Percentiles rank a stretch among this genome's conserved stretches.
Conservation (phyloP, 2,888 invertebrate species). For the Dolichomitus sp. region DNA sequence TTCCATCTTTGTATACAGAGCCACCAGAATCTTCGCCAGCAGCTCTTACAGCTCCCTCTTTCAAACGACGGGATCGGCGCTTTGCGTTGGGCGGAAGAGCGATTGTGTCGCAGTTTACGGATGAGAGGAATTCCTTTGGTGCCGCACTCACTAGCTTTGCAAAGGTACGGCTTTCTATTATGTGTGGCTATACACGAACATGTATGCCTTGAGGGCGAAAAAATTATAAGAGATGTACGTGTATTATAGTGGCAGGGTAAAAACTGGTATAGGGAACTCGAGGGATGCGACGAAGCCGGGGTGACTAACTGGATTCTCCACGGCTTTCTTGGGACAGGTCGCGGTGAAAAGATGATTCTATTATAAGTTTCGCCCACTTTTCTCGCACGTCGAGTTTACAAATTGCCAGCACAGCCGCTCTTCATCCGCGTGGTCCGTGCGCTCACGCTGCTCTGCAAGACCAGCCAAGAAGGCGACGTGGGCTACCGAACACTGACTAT, state of each 20-base stretch:
- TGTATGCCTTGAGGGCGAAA: constrained; percentile 25
- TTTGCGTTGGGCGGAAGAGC: constrained; percentile 68
- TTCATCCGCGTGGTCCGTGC: constrained; percentile 14
- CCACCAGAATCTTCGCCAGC: background rate
- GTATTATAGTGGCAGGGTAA: background rate
- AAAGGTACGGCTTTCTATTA: constrained; percentile 23
- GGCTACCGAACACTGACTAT: constrained; percentile 19
- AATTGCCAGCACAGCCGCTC: constrained; percentile 62
- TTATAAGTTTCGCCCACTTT: constrained; percentile 78
- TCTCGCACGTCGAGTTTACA: constrained; percentile 72
- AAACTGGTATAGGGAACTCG: constrained; percentile 2
- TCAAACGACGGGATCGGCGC: constrained; percentile 60
- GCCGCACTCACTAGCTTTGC: constrained; percentile 32
- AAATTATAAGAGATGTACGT: constrained; percentile 50
- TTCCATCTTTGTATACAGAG: constrained; percentile 18
- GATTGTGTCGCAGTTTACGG: constrained; percentile 81
- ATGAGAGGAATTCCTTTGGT: constrained; percentile 75
- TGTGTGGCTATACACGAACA: constrained; percentile 24
- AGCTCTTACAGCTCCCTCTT: background rate
- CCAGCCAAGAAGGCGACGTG: constrained; percentile 44
- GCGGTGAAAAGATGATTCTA: constrained; percentile 79
- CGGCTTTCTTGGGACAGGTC: constrained; percentile 74
- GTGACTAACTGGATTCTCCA: constrained; percentile 56
- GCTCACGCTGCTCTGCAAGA: constrained; percentile 34
- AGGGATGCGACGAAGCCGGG: constrained; percentile 30